Conservation (phyloP, 2,797 vertebrate species). For the Salarias fasciatus region DNA sequence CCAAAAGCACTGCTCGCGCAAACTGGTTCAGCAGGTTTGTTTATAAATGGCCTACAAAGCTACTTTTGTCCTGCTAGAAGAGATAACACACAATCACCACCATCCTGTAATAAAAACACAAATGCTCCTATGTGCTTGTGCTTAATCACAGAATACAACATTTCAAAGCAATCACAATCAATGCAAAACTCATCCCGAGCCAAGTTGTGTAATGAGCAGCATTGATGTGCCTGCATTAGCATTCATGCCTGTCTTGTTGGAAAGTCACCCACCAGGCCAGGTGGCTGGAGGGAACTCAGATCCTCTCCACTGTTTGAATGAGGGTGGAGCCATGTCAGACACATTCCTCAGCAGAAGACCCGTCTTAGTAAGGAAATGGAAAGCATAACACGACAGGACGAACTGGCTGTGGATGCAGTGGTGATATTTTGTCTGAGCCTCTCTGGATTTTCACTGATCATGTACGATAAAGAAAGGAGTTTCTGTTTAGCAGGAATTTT, state of each 20-base stretch:
- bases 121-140: conserved; percentile 14
- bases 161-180: conserved; percentile 46
- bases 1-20: conserved; percentile 41
- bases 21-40: conserved; percentile 76
- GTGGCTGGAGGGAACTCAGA: conserved; percentile 63
- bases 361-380: conserved; percentile 64
- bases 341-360: conserved; percentile 66
- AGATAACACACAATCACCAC: conserved; percentile 11
- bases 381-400: conserved; percentile 56
- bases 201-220: conserved; percentile 59
- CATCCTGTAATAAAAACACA: conserved; percentile 30
- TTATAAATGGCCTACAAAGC: conserved; percentile 41
- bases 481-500: too few relatives aligned
- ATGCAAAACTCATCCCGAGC: conserved; percentile 27
- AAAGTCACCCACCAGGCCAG: conserved; percentile 60
- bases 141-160: conserved; percentile 51
- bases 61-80: conserved; percentile 45
- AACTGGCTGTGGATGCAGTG: neutral
- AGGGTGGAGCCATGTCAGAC: conserved; percentile 65
- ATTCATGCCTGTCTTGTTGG: conserved; percentile 53
- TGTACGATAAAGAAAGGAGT: conserved; percentile 15
- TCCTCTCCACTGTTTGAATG: conserved; percentile 52
- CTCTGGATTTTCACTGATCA: conserved; percentile 14
- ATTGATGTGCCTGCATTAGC: conserved; percentile 66
- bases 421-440: too few relatives aligned